phyloP scores from a whole-genome alignment of 1,140 invertebrate species.

The Hycleus phaleratus region DNA sequence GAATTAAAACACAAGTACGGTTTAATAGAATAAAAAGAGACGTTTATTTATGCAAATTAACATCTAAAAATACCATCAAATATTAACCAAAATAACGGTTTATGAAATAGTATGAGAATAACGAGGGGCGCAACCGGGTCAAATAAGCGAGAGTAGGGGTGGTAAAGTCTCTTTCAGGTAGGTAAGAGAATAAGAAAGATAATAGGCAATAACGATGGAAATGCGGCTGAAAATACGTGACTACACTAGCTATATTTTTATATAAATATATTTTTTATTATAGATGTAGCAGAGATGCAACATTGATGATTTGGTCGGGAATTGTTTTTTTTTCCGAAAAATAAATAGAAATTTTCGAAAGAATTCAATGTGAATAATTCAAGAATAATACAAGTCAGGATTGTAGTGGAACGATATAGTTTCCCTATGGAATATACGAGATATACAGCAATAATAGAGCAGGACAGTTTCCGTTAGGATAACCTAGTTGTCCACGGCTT shows the following conservation, averaged over 20 bases:
- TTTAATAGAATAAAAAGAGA: not conserved
- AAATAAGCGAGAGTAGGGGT: too few relatives aligned
- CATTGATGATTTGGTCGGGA: too few relatives aligned
- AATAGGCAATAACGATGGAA: constrained; percentile 27
- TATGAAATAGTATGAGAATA: not conserved
- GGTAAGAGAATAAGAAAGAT: constrained; percentile 21
- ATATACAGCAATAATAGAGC: not conserved
- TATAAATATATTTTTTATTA: too few relatives aligned
- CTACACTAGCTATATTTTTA: not conserved
- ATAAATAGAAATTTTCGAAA: too few relatives aligned
- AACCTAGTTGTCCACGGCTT: constrained; percentile 24
- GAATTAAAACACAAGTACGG: not conserved
- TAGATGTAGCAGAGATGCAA: too few relatives aligned
- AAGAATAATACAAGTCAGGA: too few relatives aligned
- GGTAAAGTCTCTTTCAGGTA: not conserved
- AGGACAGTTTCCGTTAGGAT: constrained; percentile 22
- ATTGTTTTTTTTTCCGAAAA: too few relatives aligned
- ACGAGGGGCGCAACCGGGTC: too few relatives aligned
- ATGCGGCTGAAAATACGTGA: constrained; percentile 20
- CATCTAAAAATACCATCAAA: constrained; percentile 12
- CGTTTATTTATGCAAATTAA: constrained; percentile 9
- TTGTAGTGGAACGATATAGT: too few relatives aligned
- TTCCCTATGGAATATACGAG: too few relatives aligned
- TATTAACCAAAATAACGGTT: constrained; percentile 17
- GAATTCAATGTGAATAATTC: too few relatives aligned